Percentiles rank a stretch among this genome's conserved stretches.
Conservation (phyloP, 2,888 invertebrate species). For the Ophioninae sp. region DNA sequence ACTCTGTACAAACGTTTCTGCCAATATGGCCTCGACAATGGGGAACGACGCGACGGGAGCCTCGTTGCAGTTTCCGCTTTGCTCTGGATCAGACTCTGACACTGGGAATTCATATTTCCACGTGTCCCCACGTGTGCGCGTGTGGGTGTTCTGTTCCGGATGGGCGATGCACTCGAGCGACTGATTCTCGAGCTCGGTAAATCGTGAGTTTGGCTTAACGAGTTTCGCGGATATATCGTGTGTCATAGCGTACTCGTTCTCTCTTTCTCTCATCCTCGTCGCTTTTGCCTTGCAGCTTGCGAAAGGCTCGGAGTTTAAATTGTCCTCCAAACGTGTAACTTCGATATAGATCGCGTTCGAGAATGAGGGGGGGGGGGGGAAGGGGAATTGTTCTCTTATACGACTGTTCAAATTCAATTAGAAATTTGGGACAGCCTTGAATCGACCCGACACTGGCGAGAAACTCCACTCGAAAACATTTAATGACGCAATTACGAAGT, state of each 20-base stretch:
- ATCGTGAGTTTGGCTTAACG: constrained; percentile 53
- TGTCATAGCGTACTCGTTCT: constrained; percentile 26
- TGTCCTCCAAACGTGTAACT: constrained; percentile 23
- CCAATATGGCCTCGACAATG: constrained; percentile 17
- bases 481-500: too few relatives aligned
- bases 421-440: constrained; percentile 35
- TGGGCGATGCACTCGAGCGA: constrained; percentile 40
- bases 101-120: constrained; percentile 12
- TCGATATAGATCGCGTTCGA: too few relatives aligned
- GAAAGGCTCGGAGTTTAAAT: constrained; percentile 44
- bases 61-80: constrained; percentile 41
- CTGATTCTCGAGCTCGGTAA: constrained; percentile 41
- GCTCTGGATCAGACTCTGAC: constrained; percentile 27
- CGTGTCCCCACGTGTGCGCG: background rate
- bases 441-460: background rate
- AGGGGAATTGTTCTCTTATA: constrained; percentile 4
- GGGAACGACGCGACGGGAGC: constrained; percentile 27
- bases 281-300: background rate
- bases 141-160: constrained; percentile 4
- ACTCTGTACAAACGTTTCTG: background rate
- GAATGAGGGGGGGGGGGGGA: too few relatives aligned
- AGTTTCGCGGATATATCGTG: constrained; percentile 43
- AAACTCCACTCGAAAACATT: background rate
- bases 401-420: constrained; percentile 50
- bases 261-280: constrained; percentile 2